Conservation (phyloP, 2,797 vertebrate genomes). For the Myripristis murdjan region DNA sequence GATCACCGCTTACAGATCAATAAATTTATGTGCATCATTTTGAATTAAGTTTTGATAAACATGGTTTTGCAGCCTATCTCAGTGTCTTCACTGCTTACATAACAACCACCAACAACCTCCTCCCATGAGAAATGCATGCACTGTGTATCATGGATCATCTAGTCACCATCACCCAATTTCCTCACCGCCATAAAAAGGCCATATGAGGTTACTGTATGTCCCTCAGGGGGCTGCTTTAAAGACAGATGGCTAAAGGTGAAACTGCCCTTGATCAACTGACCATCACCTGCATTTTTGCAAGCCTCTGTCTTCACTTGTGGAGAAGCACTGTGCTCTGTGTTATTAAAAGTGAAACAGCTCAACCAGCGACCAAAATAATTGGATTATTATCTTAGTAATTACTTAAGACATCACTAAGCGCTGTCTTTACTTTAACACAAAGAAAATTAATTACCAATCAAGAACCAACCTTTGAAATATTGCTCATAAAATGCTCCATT, state of each 20-base stretch:
- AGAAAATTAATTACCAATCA: neutral
- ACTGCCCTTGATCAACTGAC: conserved; percentile 31
- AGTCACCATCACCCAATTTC: conserved; percentile 26
- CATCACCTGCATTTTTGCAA: conserved; percentile 26
- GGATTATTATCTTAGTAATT: too few relatives aligned
- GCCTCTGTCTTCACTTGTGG: conserved; percentile 7
- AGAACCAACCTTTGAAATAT: neutral
- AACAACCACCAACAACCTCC: conserved; percentile 29
- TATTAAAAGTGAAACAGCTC: neutral
- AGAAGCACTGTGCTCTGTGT: neutral
- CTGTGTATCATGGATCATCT: conserved; percentile 38
- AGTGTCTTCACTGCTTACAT: conserved; percentile 35
- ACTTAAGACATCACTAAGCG: neutral
- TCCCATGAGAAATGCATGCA: conserved; percentile 27
- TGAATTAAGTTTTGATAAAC: too few relatives aligned
- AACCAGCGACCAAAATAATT: conserved; percentile 4
- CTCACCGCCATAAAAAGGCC: conserved; percentile 16
- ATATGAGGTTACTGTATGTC: neutral
- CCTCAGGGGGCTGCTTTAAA: conserved; percentile 14
- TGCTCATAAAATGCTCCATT: neutral
- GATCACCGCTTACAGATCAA: conserved; percentile 6
- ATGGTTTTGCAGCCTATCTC: too few relatives aligned
- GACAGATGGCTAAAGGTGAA: neutral
- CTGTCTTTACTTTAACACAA: neutral
- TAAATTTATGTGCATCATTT: neutral